Percentiles rank a stretch among this genome's conserved stretches.
Evolutionary conservation across 92 coral and sea anemone species (phyloP).

Genomic region (Phenganax subtilis): DNA sequence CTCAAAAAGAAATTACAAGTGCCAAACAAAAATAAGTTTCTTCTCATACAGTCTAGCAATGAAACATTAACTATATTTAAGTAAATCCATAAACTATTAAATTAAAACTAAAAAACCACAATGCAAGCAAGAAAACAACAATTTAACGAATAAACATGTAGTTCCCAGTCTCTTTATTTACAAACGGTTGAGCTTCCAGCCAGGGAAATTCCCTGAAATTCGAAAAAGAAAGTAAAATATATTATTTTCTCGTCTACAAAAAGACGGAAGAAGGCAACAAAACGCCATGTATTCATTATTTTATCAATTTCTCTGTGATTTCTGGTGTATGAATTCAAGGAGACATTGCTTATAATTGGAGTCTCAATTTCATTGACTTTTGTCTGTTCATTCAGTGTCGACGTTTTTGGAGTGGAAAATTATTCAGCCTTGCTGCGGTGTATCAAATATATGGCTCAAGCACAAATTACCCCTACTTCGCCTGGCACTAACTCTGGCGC

Average conservation of each 20-base stretch:
- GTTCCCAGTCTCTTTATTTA: slow-evolving; percentile 10
- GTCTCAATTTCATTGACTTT: neutral
- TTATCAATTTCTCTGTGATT: neutral
- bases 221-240: neutral
- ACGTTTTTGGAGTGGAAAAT: neutral
- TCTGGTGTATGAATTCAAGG: neutral
- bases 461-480: neutral
- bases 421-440: neutral
- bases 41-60: too few species aligned
- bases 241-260: neutral
- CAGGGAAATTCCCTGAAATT: slow-evolving; percentile 26
- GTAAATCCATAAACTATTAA: too few species aligned
- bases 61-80: too few species aligned
- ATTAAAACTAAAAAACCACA: too few species aligned
- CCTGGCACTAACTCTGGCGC: neutral
- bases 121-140: too few species aligned
- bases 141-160: neutral
- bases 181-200: slow-evolving; percentile 4
- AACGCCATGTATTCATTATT: neutral
- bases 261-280: neutral
- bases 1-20: too few species aligned
- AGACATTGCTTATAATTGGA: neutral
- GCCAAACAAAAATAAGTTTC: too few species aligned
- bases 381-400: neutral
- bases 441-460: slow-evolving; percentile 14